These are phyloP conservation scores for Epinotia bilunana DNA, from an alignment of 2,888 invertebrate genomes.

Conservation along the genomic window DNA sequence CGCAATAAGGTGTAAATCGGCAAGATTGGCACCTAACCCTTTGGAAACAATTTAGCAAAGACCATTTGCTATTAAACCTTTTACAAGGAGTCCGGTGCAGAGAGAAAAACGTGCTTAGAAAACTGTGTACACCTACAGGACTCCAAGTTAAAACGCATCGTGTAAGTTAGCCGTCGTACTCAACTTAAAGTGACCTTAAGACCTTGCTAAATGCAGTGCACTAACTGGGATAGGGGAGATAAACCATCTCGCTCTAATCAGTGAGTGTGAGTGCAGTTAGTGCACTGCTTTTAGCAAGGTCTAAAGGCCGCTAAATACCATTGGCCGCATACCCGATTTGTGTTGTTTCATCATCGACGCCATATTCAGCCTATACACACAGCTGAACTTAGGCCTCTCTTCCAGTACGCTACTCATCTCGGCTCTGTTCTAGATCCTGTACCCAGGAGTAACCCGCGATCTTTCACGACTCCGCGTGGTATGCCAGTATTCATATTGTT, in stretches of 20 bases:
- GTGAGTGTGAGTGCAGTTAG: no score
- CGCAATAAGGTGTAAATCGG: slow-evolving; percentile 42
- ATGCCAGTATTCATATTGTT: not conserved
- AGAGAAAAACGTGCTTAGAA: slow-evolving; percentile 43
- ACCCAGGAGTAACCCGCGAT: not conserved
- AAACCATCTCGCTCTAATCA: no score
- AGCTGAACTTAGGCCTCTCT: no score
- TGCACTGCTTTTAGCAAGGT: no score
- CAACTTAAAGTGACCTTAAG: no score
- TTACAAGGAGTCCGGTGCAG: slow-evolving; percentile 40
- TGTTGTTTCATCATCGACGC: not conserved
- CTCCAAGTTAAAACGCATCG: not conserved
- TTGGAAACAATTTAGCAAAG: slow-evolving; percentile 59
- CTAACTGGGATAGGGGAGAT: no score
- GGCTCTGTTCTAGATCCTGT: not conserved
- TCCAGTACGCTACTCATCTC: not conserved
- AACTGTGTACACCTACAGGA: slow-evolving; percentile 15
- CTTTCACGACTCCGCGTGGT: not conserved
- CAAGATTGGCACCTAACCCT: slow-evolving; percentile 46
- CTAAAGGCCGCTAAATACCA: no score
- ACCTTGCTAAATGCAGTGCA: no score
- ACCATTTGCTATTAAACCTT: slow-evolving; percentile 48
- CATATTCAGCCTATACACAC: not conserved
- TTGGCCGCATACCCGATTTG: not conserved
- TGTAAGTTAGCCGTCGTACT: not conserved